A percentile compares a stretch with the other conserved stretches of the same genome.
Evolutionary conservation across 2,113 vertebrate species (phyloP).

Genomic region (Corvus moneduloides): DNA sequence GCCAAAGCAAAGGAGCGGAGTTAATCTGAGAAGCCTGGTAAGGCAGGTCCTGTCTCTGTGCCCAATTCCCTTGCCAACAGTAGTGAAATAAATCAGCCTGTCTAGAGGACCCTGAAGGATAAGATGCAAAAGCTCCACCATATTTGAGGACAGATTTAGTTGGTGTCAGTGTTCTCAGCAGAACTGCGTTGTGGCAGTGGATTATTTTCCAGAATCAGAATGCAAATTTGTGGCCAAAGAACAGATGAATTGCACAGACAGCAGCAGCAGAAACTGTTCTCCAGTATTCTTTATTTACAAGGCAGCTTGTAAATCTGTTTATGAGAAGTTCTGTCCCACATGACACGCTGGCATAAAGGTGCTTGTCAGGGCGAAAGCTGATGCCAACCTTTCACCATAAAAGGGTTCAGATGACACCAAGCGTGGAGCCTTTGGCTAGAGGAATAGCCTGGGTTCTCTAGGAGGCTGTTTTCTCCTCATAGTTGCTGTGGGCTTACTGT

Average conservation of each 20-base stretch:
- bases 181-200: neutral
- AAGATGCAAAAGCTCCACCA: neutral
- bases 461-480: neutral
- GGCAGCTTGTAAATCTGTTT: neutral
- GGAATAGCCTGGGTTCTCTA: neutral
- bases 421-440: neutral
- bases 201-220: neutral
- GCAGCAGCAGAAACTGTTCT: neutral
- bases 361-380: neutral
- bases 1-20: slow-evolving; percentile 28
- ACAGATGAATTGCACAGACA: neutral
- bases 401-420: neutral
- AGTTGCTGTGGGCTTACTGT: neutral
- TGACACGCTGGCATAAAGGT: neutral
- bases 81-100: slow-evolving; percentile 30
- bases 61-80: neutral
- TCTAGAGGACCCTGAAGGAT: slow-evolving; percentile 26
- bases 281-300: neutral
- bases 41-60: slow-evolving; percentile 9
- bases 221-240: neutral
- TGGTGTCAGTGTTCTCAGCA: neutral
- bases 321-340: neutral
- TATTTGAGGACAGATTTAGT: neutral
- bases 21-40: slow-evolving; percentile 34
- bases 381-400: neutral